Base-by-base conservation (phyloP, 2,797 vertebrate species). In the Pelobates cultripes region DNA sequence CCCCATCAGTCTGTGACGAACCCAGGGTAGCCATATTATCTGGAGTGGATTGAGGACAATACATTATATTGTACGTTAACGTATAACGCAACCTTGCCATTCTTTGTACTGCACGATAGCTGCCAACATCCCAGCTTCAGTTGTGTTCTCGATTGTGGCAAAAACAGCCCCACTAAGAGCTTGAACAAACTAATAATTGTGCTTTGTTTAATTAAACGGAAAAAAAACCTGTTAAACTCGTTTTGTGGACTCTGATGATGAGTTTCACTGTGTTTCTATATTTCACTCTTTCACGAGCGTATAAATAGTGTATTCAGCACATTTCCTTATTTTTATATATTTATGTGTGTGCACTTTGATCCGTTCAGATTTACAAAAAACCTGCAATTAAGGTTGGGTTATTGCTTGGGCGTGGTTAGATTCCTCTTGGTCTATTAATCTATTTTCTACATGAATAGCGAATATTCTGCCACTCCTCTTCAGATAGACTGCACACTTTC, bases 261-360 rank as follows among this genome's bases (percentile, higher is more conserved):
- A 81, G 79, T 84, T 87, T 86, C 86, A 45, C 72, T 85, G 89
- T 90, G 86, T 88, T 89, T 87, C 75, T 88, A 88, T 89, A 89
- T 85, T 28, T 28, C 85, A 89, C 84, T 86, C 78, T 87, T 53
- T 70, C 60, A 10, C 64, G 84, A 12, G 89, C 88, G 85, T 86
- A 91, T 87, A 87, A 88, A 86, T 86, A 75, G 88, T 87, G 87
- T 85, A 80, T 57, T 9, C 47, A 6, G 47, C 63, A 15, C 9
- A 45, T 85, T 64, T 75, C 73, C 66, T 82, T 85, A 85, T 70
- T 85, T 86, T 86, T 84, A 69, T 75, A 81, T 70, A 63, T 75
- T 81, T 81, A 75, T 70, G 64, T 51, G 75, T 69, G 42, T 70
- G 79, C 45, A 75, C 79, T 75, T 81, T 81, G 79, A 81, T 70